phyloP scores from a whole-genome alignment of 1,140 invertebrate genomes.

The Drosophila seguyi region DNA sequence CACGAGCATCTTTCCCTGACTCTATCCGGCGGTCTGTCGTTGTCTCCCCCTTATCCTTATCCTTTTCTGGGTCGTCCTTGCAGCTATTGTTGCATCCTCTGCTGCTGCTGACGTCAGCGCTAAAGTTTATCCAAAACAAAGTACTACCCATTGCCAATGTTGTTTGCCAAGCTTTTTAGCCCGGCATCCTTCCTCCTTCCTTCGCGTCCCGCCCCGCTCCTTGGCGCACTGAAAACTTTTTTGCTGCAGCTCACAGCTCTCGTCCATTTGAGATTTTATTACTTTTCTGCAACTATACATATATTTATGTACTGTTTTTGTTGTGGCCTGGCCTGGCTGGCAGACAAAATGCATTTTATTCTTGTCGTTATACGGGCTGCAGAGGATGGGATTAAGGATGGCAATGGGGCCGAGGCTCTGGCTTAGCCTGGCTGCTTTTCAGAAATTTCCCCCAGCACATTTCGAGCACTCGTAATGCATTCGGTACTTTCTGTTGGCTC shows the following conservation, averaged over 20 bases:
- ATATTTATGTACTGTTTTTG: slow-evolving; percentile 37
- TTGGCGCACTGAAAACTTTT: slow-evolving; percentile 47
- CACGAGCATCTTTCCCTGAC: slow-evolving; percentile 2
- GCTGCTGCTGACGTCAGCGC: slow-evolving; percentile 46
- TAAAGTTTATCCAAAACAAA: slow-evolving; percentile 59
- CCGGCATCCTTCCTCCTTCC: slow-evolving; percentile 5
- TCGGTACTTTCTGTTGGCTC: slow-evolving; percentile 50
- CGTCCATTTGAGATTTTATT: slow-evolving; percentile 81
- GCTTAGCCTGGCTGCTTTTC: slow-evolving; percentile 51
- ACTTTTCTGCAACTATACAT: slow-evolving; percentile 55
- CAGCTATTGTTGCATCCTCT: slow-evolving; percentile 40
- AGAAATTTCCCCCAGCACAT: slow-evolving; percentile 51
- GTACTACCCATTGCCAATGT: slow-evolving; percentile 60
- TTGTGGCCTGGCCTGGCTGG: slow-evolving; percentile 37
- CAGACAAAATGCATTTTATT: slow-evolving; percentile 71
- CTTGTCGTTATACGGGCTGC: slow-evolving; percentile 46
- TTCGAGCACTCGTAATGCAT: slow-evolving; percentile 62
- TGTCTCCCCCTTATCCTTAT: not conserved
- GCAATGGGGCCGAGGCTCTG: slow-evolving; percentile 5
- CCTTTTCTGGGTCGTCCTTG: slow-evolving; percentile 36
- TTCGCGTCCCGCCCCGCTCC: not conserved
- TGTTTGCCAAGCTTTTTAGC: slow-evolving; percentile 50
- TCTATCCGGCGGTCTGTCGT: slow-evolving; percentile 6
- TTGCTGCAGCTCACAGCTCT: slow-evolving; percentile 58
- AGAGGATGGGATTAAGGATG: slow-evolving; percentile 19